Base-by-base conservation (phyloP, 1,140 invertebrate species). In the Cotesia chilonis region DNA sequence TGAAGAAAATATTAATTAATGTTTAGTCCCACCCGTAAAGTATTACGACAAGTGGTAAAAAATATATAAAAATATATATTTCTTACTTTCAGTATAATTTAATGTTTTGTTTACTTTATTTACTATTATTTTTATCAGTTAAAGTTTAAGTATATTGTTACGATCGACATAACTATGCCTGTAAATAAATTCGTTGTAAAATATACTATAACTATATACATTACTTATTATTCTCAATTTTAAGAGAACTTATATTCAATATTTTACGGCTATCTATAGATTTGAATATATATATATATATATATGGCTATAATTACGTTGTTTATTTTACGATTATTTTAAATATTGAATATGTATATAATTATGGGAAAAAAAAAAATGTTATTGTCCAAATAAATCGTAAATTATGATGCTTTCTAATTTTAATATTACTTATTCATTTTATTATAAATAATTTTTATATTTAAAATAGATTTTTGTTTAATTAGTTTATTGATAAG, bases 331-430 rank as follows among this genome's bases (percentile, higher is more conserved):
- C 61, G 78, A 81, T 79, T 77, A 76, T 68, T 79, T 74, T 74
- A 81, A 76, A 81, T 75, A 79, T 79, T 78, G 78, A 77, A 77
- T 61, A 75, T 82, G 79, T 81, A 83, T 70, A 84, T 81, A 84
- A 81, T 81, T 81, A 78, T 76, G 69, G 75, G 78, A 14, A 14
- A 76, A 76, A 73, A 79, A 74, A 73, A 76, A 41, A 41, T 41
- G 41, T 67, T 65, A 55, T 78, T 78, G 76, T 82, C 77, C 79
- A 76, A 83, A 83, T 83, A 83, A 84, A 84, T 82, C 72, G 82
- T 83, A 78, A 80, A 83, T 81, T 83, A 81, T 82, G 80, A 77
- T 83, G 81, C 80, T 84, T 84, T 83, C 76, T 80, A 79, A 82
- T 51, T 61, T 75, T 38, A 75, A 75, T 75, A 73, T 70, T 60